phyloP scores from a whole-genome alignment of 2,888 invertebrate genomes.

The Spialia ferax region DNA sequence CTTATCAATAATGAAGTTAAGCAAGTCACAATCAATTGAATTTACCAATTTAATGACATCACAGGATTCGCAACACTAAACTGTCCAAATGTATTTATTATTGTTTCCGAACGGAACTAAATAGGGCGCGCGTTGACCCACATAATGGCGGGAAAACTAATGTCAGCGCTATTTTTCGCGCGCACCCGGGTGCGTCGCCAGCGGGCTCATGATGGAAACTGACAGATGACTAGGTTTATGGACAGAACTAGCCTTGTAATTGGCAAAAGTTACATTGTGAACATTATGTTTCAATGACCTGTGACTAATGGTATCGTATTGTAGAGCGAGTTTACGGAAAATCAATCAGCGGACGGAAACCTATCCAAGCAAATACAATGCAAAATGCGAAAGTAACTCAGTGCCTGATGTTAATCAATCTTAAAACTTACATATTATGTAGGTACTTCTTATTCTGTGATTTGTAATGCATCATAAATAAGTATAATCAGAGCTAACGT shows the following conservation, averaged over 20 bases:
- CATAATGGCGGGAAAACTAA: slow-evolving; percentile 70
- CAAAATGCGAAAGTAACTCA: no score
- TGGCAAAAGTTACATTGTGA: slow-evolving; percentile 27
- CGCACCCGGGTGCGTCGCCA: slow-evolving; percentile 49
- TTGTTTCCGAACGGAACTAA: slow-evolving; percentile 52
- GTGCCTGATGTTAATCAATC: no score
- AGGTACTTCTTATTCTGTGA: no score
- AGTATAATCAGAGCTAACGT: no score
- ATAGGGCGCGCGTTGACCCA: slow-evolving; percentile 65
- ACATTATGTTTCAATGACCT: slow-evolving; percentile 24
- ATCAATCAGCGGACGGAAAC: background rate
- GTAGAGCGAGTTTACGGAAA: background rate
- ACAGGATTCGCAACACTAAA: slow-evolving; percentile 46
- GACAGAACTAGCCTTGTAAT: slow-evolving; percentile 56
- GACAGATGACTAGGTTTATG: slow-evolving; percentile 45
- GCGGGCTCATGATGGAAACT: slow-evolving; percentile 55
- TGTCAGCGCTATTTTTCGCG: slow-evolving; percentile 74
- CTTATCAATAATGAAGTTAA: slow-evolving; percentile 15
- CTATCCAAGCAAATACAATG: no score
- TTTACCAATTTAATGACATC: slow-evolving; percentile 67
- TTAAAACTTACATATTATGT: no score
- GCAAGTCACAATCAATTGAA: slow-evolving; percentile 32
- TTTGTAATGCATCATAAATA: no score
- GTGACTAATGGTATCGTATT: background rate
- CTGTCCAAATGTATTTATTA: slow-evolving; percentile 46